A percentile compares a stretch with the other conserved stretches of the same genome.
phyloP scores from a whole-genome alignment of 2,113 vertebrate genomes.

The Ochotona princeps region DNA sequence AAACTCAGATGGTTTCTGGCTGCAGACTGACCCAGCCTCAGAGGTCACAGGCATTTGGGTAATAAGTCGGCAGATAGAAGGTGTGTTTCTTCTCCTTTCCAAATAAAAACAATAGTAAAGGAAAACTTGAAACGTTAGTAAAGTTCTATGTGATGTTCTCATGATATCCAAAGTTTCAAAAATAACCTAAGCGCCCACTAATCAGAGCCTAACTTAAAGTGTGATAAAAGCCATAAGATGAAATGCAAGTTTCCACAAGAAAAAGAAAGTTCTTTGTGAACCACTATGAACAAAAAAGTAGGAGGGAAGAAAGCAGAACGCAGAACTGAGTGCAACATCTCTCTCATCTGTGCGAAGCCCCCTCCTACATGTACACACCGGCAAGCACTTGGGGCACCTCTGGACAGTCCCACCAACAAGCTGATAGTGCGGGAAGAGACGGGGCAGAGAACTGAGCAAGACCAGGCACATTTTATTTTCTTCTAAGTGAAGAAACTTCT shows the following conservation, averaged over 20 bases:
- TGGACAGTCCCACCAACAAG: not conserved
- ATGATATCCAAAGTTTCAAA: not conserved
- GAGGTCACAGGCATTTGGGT: no score
- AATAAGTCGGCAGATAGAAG: no score
- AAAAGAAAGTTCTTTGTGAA: not conserved
- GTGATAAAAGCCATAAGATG: not conserved
- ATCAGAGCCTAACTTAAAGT: not conserved
- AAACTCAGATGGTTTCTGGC: no score
- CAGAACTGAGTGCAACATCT: not conserved
- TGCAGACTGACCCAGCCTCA: no score
- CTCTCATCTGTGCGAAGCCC: not conserved
- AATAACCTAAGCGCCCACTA: not conserved
- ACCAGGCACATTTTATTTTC: not conserved
- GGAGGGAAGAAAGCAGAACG: not conserved
- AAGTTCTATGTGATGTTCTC: not conserved
- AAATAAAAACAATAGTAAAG: no score
- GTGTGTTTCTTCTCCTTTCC: no score
- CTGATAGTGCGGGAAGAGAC: no score
- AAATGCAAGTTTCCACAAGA: not conserved
- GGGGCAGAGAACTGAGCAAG: not conserved
- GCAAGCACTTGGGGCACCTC: accelerated
- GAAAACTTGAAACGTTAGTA: no score
- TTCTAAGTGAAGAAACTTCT: not conserved
- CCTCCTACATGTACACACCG: not conserved
- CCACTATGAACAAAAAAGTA: not conserved